Evolutionary conservation across 2,888 invertebrate species (phyloP).

Genomic region (Cheilosia pagana): DNA sequence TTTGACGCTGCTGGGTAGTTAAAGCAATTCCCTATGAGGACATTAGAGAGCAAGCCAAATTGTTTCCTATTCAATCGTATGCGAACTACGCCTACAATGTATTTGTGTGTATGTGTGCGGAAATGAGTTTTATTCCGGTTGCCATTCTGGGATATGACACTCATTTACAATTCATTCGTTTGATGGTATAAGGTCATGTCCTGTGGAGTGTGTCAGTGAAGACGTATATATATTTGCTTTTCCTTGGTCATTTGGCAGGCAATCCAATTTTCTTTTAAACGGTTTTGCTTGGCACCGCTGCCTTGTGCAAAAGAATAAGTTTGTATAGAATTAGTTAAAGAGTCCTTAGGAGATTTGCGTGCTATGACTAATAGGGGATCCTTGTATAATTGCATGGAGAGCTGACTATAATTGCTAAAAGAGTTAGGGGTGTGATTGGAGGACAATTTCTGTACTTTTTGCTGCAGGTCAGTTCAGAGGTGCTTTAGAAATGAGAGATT

Average conservation of each 20-base stretch:
- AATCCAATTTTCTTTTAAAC: conserved; percentile 71
- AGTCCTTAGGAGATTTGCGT: conserved; percentile 14
- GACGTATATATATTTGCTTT: conserved; percentile 50
- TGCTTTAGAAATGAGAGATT: no score
- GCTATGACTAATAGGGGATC: background rate
- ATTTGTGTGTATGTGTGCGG: conserved; percentile 2
- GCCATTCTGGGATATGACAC: conserved; percentile 58
- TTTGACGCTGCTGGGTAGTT: conserved; percentile 45
- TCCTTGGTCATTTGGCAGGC: conserved; percentile 54
- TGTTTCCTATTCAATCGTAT: conserved; percentile 56
- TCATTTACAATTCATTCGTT: conserved; percentile 50
- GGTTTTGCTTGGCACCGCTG: conserved; percentile 23
- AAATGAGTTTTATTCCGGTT: conserved; percentile 67
- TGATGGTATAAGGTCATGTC: conserved; percentile 26
- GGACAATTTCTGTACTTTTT: no score
- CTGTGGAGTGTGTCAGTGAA: background rate
- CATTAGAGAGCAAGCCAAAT: conserved; percentile 58
- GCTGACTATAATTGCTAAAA: conserved; percentile 25
- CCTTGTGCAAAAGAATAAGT: conserved; percentile 26
- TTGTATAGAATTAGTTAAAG: conserved; percentile 36
- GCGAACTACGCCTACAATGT: background rate
- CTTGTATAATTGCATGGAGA: conserved; percentile 1
- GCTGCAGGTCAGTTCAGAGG: no score
- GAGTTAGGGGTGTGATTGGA: background rate
- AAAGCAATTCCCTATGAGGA: conserved; percentile 33